Evolutionary conservation across 2,797 vertebrate species (phyloP).

Genomic region (Siniperca undulata): DNA sequence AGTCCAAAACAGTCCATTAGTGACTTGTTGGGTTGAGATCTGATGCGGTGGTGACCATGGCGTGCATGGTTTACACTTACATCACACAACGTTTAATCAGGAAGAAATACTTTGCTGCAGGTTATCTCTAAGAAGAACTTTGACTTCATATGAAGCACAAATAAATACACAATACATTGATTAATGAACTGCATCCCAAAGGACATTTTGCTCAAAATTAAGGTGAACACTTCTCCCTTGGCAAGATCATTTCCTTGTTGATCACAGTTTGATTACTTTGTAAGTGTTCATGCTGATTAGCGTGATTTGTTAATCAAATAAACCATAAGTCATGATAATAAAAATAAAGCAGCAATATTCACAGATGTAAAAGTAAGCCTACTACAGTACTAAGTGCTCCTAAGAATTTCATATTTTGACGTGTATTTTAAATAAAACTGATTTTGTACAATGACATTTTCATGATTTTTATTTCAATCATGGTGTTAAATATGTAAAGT

Average conservation of each 20-base stretch:
- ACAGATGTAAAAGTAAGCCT: background rate
- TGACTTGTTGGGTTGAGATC: background rate
- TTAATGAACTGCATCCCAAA: background rate
- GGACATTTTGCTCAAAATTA: background rate
- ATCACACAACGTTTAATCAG: background rate
- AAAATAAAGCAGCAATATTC: slow-evolving; percentile 10
- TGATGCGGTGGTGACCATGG: background rate
- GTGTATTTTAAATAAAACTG: background rate
- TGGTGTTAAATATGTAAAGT: background rate
- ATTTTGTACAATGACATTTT: background rate
- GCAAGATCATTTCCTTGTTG: slow-evolving; percentile 7
- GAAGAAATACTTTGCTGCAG: background rate
- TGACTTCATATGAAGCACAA: slow-evolving; percentile 2
- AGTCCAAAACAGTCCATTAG: too few relatives aligned
- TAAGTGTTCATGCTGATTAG: background rate
- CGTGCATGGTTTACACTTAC: background rate
- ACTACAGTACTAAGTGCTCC: background rate
- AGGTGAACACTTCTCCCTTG: background rate
- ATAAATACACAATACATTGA: background rate
- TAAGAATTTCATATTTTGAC: background rate
- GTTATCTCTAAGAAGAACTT: background rate
- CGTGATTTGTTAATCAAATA: background rate
- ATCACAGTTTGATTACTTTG: slow-evolving; percentile 9
- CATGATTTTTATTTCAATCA: background rate
- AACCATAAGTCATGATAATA: background rate